A percentile compares a stretch with the other conserved stretches of the same genome.
Conservation (phyloP, 2,888 invertebrate genomes). For the Sisyra terminalis region DNA sequence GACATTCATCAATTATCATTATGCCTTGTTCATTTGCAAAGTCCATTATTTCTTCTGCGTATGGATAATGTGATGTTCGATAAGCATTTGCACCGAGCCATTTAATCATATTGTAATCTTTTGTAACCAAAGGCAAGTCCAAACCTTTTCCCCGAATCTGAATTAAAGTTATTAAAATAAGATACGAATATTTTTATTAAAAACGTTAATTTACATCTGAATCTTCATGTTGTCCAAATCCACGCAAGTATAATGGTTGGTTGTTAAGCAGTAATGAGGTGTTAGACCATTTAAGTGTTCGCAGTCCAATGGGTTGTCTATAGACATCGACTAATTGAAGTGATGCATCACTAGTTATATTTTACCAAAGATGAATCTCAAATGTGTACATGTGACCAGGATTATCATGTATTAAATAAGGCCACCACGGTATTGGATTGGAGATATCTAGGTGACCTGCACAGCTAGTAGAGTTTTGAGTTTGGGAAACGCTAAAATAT, state of each 20-base stretch:
- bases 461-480: not conserved
- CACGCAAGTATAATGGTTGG: conserved; percentile 77
- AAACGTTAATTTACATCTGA: conserved; percentile 50
- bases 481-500: not conserved
- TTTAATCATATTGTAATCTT: conserved; percentile 84
- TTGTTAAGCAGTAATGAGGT: conserved; percentile 63
- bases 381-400: conserved; percentile 77
- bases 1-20: conserved; percentile 90
- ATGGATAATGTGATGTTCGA: conserved; percentile 95
- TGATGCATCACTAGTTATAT: conserved; percentile 22
- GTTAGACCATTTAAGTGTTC: conserved; percentile 64
- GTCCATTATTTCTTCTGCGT: conserved; percentile 93
- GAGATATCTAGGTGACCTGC: conserved; percentile 4
- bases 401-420: conserved; percentile 64
- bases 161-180: conserved; percentile 8
- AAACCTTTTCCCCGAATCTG: conserved; percentile 87
- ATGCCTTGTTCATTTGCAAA: conserved; percentile 85
- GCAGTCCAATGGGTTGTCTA: conserved; percentile 68
- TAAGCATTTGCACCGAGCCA: conserved; percentile 95
- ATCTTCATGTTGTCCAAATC: conserved; percentile 93
- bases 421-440: conserved; percentile 38
- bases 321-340: conserved; percentile 54
- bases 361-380: conserved; percentile 33
- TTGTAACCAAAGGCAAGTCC: conserved; percentile 70
- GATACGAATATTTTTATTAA: conserved; percentile 1